These are phyloP conservation scores for Diuraphis noxia DNA, from an alignment of 1,140 invertebrate genomes.

Conservation along the genomic window DNA sequence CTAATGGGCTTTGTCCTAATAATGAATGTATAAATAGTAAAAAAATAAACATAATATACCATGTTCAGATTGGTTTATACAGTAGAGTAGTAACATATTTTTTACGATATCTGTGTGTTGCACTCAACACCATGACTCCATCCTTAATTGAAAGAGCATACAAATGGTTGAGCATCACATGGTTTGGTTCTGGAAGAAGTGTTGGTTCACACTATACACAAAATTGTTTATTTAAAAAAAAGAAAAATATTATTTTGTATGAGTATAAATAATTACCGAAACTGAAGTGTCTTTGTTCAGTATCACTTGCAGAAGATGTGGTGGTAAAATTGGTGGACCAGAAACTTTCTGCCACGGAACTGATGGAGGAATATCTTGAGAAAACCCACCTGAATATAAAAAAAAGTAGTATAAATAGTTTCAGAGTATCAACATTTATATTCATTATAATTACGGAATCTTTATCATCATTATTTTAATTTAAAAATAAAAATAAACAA, in stretches of 20 bases:
- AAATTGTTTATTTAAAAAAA: neutral
- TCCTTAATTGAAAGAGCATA: slow-evolving; percentile 99
- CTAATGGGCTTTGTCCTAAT: neutral
- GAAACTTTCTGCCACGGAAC: slow-evolving; percentile 90
- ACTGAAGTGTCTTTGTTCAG: slow-evolving; percentile 97
- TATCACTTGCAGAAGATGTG: slow-evolving; percentile 96
- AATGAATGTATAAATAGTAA: slow-evolving; percentile 10
- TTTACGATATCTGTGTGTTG: slow-evolving; percentile 95
- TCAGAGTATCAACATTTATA: too few species aligned
- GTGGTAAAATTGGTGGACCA: slow-evolving; percentile 95
- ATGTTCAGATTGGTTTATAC: slow-evolving; percentile 90
- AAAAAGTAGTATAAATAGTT: neutral
- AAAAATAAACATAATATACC: slow-evolving; percentile 29
- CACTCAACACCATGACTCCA: slow-evolving; percentile 97
- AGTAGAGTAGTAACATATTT: slow-evolving; percentile 99
- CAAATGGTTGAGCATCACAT: slow-evolving; percentile 99
- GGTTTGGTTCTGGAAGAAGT: slow-evolving; percentile 96
- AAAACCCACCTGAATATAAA: slow-evolving; percentile 69
- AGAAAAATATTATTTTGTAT: neutral
- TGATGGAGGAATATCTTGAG: slow-evolving; percentile 84
- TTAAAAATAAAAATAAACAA: too few species aligned
- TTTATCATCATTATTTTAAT: too few species aligned
- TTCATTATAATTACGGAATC: too few species aligned
- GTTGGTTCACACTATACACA: slow-evolving; percentile 83
- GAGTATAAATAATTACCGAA: slow-evolving; percentile 67